Conservation (phyloP, 2,888 invertebrate species). For the Thumatha senex region DNA sequence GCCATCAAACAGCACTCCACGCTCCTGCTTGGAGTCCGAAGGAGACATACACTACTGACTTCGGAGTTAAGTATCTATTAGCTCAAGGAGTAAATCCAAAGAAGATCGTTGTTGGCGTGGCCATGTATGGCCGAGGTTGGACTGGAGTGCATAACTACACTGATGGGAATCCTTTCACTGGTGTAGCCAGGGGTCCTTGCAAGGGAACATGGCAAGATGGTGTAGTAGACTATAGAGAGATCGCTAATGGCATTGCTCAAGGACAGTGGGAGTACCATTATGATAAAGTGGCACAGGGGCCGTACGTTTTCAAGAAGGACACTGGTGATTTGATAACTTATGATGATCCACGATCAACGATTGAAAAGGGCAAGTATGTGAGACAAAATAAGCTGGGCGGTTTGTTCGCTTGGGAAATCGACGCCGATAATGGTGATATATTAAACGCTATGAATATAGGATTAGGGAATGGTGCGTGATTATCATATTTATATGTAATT, state of each 20-base stretch:
- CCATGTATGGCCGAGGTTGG: constrained; percentile 79
- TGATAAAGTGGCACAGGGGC: constrained; percentile 73
- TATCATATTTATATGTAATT: neutral
- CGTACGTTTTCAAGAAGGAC: constrained; percentile 71
- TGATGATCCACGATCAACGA: constrained; percentile 73
- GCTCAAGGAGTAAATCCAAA: constrained; percentile 76
- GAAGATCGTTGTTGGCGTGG: constrained; percentile 75
- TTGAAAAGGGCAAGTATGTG: constrained; percentile 77
- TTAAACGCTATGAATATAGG: constrained; percentile 78
- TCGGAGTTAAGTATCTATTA: constrained; percentile 69
- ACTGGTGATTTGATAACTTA: constrained; percentile 76
- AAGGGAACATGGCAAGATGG: constrained; percentile 80
- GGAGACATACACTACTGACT: constrained; percentile 78
- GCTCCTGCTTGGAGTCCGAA: constrained; percentile 73
- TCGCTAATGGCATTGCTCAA: constrained; percentile 68
- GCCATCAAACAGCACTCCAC: constrained; percentile 71
- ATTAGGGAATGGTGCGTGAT: constrained; percentile 65
- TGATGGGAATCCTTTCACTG: constrained; percentile 71
- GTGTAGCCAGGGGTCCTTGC: constrained; percentile 70
- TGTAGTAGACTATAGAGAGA: constrained; percentile 76
- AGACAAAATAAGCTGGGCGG: constrained; percentile 76
- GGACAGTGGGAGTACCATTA: constrained; percentile 77
- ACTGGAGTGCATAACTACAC: constrained; percentile 69
- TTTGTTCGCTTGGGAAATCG: constrained; percentile 77
- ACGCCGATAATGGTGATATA: constrained; percentile 76